Evolutionary conservation across 2,113 vertebrate species (phyloP), one percentile per base, ranked within the genome.

Genomic region (Anser cygnoides): DNA sequence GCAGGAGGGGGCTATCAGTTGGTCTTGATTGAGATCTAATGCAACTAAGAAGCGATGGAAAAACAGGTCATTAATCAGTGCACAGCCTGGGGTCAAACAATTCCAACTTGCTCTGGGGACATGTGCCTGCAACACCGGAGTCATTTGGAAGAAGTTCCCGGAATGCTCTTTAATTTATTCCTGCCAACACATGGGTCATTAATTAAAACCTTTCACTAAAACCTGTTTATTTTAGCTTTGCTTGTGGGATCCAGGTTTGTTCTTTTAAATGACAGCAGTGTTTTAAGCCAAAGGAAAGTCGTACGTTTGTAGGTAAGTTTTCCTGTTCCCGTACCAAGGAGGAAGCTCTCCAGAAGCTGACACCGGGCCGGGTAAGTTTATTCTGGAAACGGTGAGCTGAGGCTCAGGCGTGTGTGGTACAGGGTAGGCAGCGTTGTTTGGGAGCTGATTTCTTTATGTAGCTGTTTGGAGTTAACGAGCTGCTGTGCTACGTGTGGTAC

Each of bases 161-260:
- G 23, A 76, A 84, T 18, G 49, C 18, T 82, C 74, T 68, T 59
- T 5, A 39, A 0, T 90, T 88, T 41, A 46, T 58, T 90, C 59
- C 63, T 13, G 3, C n/a, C 59, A 44, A 3, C 6, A n/a, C 12
- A 9, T 11, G 55, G 54, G 13, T 58, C 0, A 0, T 46, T 57
- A 68, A 54, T 89, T 46, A 63, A 77, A 87, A 62, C 39, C 16
- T 89, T 76, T 70, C 13, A 7, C 13, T 35, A 8, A 74, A 90
- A 22, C 17, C 4, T 57, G 7, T 75, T 35, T 43, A 26, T 89
- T 84, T 68, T 72, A 76, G 12, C 31, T 41, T 81, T 52, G 72
- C 41, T 46, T 25, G 19, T 59, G 59, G 52, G 44, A 79, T 61
- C 29, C 57, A n/a, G 29, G 26, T 68, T 73, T 76, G 7, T 66